A percentile compares a stretch with the other conserved stretches of the same genome.
Conservation (phyloP, 2,888 invertebrate genomes). For the Drosophila maculinotata region DNA sequence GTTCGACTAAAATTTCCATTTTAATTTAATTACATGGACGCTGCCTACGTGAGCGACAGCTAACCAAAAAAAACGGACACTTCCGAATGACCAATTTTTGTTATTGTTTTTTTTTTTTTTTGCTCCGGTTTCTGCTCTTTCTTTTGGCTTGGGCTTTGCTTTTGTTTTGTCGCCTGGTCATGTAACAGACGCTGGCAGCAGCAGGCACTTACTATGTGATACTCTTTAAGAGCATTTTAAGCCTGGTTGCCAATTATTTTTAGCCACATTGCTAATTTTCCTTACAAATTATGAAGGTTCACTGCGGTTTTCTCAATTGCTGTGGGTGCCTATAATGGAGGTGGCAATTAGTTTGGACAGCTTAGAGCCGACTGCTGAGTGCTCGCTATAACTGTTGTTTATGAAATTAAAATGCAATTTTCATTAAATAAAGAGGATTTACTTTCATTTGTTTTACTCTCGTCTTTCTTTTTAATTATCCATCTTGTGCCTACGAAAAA, state of each 20-base stretch:
- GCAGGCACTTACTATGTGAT: slow-evolving; percentile 49
- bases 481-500: slow-evolving; percentile 52
- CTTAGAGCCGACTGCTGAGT: slow-evolving; percentile 6
- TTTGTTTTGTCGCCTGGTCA: slow-evolving; percentile 14
- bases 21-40: slow-evolving; percentile 85
- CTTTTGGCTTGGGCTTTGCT: slow-evolving; percentile 2
- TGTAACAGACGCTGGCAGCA: no score
- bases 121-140: background rate
- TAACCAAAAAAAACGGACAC: slow-evolving; percentile 68
- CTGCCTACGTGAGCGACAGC: slow-evolving; percentile 84
- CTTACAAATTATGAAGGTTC: slow-evolving; percentile 84
- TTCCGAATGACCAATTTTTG: slow-evolving; percentile 59
- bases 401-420: slow-evolving; percentile 81
- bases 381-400: slow-evolving; percentile 46
- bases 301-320: slow-evolving; percentile 11
- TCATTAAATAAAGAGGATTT: slow-evolving; percentile 53
- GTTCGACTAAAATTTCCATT: slow-evolving; percentile 84
- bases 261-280: slow-evolving; percentile 70
- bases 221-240: slow-evolving; percentile 70
- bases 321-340: slow-evolving; percentile 46
- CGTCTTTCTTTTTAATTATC: slow-evolving; percentile 66
- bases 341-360: slow-evolving; percentile 67
- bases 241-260: slow-evolving; percentile 81
- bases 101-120: slow-evolving; percentile 44
- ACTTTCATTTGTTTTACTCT: slow-evolving; percentile 6